Base-by-base conservation (phyloP, 2,113 vertebrate species). In the Daboia siamensis region DNA sequence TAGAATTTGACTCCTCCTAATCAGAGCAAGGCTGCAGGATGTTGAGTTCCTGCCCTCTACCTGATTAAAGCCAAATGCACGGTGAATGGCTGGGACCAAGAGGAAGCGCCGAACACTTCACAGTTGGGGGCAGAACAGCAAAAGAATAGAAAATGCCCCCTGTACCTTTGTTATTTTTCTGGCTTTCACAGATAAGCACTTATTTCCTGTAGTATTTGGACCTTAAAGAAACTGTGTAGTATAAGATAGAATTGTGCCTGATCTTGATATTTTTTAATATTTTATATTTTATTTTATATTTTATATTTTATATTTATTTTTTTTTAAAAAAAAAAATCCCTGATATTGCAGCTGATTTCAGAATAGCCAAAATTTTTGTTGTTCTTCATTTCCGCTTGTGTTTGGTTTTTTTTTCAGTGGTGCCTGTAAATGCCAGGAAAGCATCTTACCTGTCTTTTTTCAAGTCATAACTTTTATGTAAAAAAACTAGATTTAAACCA, bases 1-100 rank as follows among this genome's bases (percentile, higher is more conserved):
- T 98, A 98, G 97, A 98, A 98, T 98, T 95, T 98, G 97, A 98
- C 98, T 98, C 97, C 98, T 98, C 98, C 97, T 98, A 98, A 99
- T 99, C 98, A 98, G 98, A 98, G 97, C 96, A 96, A 96, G 96
- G 97, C 97, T 98, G 98, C 98, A 99, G 98, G 98, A 99, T 98
- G 97, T 98, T 94, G 97, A 98, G 98, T 98, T 98, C 98, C 98
- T 98, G 98, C 97, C 97, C 98, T 98, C 96, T 96, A 98, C 98
- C 98, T 98, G 98, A 99, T 99, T 98, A 98, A 98, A 98, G 98
- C 98, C 98, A 98, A 98, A 98, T 98, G 97, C 97, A 94, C 91
- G 95, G 92, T 64, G 93, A 95, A 95, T 98, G 97, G 97, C 98
- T 98, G 98, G 97, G 96, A 93, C 90, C 89, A 92, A 95, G 96